Conservation (phyloP, 1,140 invertebrate species). For the Neodiprion fabricii region DNA sequence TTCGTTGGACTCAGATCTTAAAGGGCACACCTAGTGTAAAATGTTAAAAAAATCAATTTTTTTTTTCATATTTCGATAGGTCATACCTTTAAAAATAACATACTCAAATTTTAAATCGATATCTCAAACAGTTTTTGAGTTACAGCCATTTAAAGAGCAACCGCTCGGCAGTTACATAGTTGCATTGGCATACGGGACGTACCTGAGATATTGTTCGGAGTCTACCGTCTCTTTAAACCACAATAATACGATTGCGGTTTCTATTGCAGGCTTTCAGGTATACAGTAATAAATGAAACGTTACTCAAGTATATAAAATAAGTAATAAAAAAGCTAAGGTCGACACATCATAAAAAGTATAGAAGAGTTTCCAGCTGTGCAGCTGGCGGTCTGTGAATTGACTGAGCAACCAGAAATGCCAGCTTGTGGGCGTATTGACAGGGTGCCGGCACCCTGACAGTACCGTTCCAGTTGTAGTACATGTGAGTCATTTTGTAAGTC, state of each 20-base stretch:
- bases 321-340: too few relatives aligned
- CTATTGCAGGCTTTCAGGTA: too few relatives aligned
- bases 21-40: too few relatives aligned
- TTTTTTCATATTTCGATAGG: slow-evolving; percentile 16
- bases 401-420: slow-evolving; percentile 81
- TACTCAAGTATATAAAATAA: too few relatives aligned
- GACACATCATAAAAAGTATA: slow-evolving; percentile 64
- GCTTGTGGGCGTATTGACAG: slow-evolving; percentile 85
- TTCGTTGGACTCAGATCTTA: too few relatives aligned
- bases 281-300: too few relatives aligned
- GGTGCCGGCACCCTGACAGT: slow-evolving; percentile 83
- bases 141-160: neutral
- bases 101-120: neutral
- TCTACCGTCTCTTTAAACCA: too few relatives aligned
- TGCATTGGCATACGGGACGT: too few relatives aligned
- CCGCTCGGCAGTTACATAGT: neutral
- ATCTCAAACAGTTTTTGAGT: slow-evolving; percentile 13
- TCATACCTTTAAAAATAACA: neutral
- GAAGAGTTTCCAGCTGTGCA: slow-evolving; percentile 52
- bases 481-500: slow-evolving; percentile 79
- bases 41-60: neutral
- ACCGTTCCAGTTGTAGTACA: slow-evolving; percentile 82
- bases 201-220: too few relatives aligned
- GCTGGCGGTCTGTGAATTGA: slow-evolving; percentile 68
- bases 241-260: too few relatives aligned